Evolutionary conservation across 2,113 vertebrate species (phyloP).

Genomic region (Boulengerochromis microlepis): DNA sequence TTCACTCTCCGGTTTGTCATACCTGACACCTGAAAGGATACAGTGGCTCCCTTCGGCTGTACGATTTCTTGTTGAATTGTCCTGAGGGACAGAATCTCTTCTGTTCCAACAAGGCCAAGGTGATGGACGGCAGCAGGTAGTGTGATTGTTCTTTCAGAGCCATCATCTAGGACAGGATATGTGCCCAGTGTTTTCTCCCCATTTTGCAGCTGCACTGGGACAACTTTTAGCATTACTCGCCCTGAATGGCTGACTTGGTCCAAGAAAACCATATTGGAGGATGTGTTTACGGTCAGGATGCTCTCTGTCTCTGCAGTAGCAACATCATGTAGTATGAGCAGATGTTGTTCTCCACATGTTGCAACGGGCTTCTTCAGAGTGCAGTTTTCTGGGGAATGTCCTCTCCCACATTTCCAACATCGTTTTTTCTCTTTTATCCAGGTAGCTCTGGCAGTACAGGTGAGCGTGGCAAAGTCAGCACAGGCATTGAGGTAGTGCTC

Average conservation of each 20-base stretch:
- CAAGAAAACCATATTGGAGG: neutral
- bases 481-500: neutral
- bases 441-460: neutral
- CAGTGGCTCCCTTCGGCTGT: neutral
- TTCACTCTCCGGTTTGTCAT: neutral
- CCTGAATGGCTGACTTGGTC: neutral
- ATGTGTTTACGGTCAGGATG: neutral
- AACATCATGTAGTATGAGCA: neutral
- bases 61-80: neutral
- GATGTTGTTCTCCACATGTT: neutral
- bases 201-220: neutral
- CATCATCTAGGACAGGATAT: neutral
- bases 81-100: neutral
- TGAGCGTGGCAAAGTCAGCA: neutral
- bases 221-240: too few species aligned
- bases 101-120: neutral
- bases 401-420: neutral
- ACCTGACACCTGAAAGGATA: neutral
- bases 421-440: neutral
- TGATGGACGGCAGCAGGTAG: neutral
- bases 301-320: neutral
- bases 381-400: neutral
- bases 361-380: neutral
- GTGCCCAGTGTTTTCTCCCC: neutral
- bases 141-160: neutral